phyloP scores from a whole-genome alignment of 2,113 vertebrate genomes.

The Epinephelus fuscoguttatus region DNA sequence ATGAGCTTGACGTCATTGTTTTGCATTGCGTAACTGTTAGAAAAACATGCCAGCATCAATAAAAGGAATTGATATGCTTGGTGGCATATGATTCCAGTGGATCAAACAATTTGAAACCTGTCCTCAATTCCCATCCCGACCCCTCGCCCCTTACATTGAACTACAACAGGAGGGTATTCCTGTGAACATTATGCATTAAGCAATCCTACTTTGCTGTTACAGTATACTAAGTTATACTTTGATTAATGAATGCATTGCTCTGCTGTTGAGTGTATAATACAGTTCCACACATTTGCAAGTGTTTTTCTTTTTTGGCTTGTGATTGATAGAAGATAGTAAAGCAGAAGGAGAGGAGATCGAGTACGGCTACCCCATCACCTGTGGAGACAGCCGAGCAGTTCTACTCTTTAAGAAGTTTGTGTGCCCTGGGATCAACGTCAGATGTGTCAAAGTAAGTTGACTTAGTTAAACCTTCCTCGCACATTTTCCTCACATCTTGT shows the following conservation, averaged over 20 bases:
- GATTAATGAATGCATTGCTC: background rate
- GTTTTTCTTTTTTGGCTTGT: background rate
- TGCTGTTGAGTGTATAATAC: background rate
- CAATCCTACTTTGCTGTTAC: background rate
- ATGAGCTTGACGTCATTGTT: no score
- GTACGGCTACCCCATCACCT: constrained; percentile 95
- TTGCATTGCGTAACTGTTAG: no score
- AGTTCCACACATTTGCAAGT: background rate
- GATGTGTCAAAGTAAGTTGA: constrained; percentile 91
- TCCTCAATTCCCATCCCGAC: no score
- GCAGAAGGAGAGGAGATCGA: constrained; percentile 90
- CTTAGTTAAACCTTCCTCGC: background rate
- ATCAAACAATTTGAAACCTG: no score
- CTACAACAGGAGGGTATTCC: background rate
- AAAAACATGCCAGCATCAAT: no score
- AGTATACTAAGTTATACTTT: background rate
- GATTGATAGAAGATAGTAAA: constrained; percentile 83
- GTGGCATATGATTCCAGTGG: no score
- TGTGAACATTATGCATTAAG: background rate
- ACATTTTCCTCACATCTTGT: background rate
- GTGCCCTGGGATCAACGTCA: constrained; percentile 95
- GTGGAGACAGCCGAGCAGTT: constrained; percentile 93
- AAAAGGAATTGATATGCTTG: no score
- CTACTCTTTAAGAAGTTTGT: constrained; percentile 97
- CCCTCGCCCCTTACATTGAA: background rate